Evolutionary conservation across 1,140 invertebrate species (phyloP).

Genomic region (Lepidurus couesii): DNA sequence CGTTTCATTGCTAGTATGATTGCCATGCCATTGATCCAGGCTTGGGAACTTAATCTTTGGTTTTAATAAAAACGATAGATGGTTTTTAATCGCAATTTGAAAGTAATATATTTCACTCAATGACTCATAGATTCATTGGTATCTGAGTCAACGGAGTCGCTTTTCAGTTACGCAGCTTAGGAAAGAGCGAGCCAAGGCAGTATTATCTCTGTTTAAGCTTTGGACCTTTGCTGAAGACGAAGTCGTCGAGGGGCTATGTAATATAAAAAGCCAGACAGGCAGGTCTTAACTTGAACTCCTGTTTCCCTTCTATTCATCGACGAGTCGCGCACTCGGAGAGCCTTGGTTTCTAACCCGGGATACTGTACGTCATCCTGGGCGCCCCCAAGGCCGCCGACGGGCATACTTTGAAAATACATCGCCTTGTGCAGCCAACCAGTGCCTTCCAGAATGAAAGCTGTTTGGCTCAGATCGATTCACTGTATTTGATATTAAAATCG

Average conservation of each 20-base stretch:
- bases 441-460: neutral
- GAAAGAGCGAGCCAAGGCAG: neutral
- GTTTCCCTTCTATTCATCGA: conserved; percentile 3
- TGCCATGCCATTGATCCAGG: too few species aligned
- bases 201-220: conserved; percentile 9
- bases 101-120: too few species aligned
- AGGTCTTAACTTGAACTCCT: neutral
- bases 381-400: conserved; percentile 15
- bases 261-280: neutral
- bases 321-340: neutral
- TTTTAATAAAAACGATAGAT: too few species aligned
- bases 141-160: too few species aligned
- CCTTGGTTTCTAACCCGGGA: conserved; percentile 3
- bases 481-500: neutral
- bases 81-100: too few species aligned
- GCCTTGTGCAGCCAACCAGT: neutral
- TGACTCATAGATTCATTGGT: too few species aligned
- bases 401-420: neutral
- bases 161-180: too few species aligned
- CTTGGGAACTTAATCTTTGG: too few species aligned
- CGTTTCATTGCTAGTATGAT: too few species aligned
- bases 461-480: neutral
- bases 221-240: conserved; percentile 2
- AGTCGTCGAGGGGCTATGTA: neutral
- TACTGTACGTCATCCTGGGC: neutral